Percentiles rank a stretch among this genome's conserved stretches.
Conservation (phyloP, 2,888 invertebrate genomes). For the Aleiodes testaceus region DNA sequence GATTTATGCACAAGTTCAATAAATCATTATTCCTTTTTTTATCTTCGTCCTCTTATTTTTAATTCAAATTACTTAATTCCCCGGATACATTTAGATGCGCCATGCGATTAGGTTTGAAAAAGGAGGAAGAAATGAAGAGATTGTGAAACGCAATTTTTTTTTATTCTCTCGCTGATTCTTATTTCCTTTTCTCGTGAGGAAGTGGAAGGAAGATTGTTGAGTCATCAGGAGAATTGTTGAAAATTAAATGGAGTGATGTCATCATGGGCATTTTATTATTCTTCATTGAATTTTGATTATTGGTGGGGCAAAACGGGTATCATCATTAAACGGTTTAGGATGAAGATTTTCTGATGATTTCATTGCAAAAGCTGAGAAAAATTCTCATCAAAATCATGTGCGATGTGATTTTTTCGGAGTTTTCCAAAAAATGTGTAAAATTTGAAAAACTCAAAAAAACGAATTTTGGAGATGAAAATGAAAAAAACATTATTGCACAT, state of each 20-base stretch:
- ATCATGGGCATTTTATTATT: conserved; percentile 17
- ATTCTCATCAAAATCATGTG: too few relatives aligned
- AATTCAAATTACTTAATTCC: conserved; percentile 59
- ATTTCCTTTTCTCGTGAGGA: conserved; percentile 2
- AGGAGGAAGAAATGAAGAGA: not conserved
- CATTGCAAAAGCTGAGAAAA: too few relatives aligned
- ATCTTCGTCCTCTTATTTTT: conserved; percentile 31
- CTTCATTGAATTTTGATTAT: not conserved
- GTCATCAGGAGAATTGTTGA: not conserved
- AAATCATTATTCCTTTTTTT: conserved; percentile 31
- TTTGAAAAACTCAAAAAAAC: too few relatives aligned
- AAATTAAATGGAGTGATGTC: conserved; percentile 9
- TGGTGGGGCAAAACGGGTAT: too few relatives aligned
- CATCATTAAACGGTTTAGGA: too few relatives aligned
- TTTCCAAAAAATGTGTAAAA: too few relatives aligned
- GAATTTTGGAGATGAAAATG: too few relatives aligned
- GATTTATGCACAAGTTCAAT: conserved; percentile 17
- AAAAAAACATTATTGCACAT: too few relatives aligned
- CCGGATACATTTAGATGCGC: conserved; percentile 60
- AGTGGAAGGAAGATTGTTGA: not conserved
- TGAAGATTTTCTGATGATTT: too few relatives aligned
- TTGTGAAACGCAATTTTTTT: conserved; percentile 41
- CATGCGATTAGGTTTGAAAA: conserved; percentile 46
- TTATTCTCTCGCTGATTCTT: conserved; percentile 2
- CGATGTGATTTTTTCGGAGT: too few relatives aligned